Percentiles rank a stretch among this genome's conserved stretches.
These are phyloP conservation scores for Mimas tiliae DNA, from an alignment of 2,888 invertebrate genomes.

Conservation along the genomic window DNA sequence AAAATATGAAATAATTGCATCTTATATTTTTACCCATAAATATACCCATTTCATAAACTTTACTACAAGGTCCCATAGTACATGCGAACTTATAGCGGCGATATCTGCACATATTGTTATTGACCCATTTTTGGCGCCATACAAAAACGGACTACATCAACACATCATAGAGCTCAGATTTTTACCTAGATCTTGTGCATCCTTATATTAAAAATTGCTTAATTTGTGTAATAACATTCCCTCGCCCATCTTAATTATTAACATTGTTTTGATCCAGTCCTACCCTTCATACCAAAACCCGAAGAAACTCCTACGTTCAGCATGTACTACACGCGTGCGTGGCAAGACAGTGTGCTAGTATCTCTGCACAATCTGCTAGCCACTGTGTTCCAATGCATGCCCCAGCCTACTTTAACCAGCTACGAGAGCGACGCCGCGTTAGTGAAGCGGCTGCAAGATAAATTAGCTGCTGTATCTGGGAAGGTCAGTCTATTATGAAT, in stretches of 20 bases:
- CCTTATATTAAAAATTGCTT: no score
- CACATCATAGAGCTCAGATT: no score
- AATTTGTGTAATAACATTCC: no score
- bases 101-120: no score
- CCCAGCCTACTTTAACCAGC: slow-evolving; percentile 92
- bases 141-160: no score
- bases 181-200: no score
- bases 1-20: no score
- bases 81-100: no score
- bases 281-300: slow-evolving; percentile 95
- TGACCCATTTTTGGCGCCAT: no score
- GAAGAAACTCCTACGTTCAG: slow-evolving; percentile 95
- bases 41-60: no score
- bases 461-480: slow-evolving; percentile 88
- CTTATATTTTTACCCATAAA: no score
- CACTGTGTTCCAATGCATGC: slow-evolving; percentile 94
- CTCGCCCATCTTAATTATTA: neutral
- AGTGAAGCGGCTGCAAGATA: slow-evolving; percentile 92
- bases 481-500: slow-evolving; percentile 51
- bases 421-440: slow-evolving; percentile 94
- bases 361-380: slow-evolving; percentile 97
- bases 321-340: slow-evolving; percentile 95
- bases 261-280: slow-evolving; percentile 85
- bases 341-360: slow-evolving; percentile 96
- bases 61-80: no score